Evolutionary conservation across 2,797 vertebrate species (phyloP), one percentile per base, ranked within the genome.

Genomic region (Ptychobarbus kaznakovi): DNA sequence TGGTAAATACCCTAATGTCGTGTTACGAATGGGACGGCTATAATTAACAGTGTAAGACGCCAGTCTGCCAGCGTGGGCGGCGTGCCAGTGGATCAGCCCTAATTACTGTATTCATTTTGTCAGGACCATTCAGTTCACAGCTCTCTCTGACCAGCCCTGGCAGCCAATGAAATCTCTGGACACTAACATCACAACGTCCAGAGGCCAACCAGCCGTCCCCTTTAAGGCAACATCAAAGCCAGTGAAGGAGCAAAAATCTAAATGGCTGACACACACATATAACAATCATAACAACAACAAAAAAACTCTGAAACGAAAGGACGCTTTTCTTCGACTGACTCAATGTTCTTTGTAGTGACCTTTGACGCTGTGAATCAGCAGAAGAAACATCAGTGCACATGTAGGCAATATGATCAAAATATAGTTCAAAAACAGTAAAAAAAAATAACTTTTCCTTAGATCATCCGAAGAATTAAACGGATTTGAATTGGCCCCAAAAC

Each of bases 21-120:
- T 87, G 88, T 89, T 90, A 89, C 46, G 56, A 87, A 91, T 91
- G 94, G 94, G 93, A 93, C 94, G 94, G 92, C 95, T 95, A 89
- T 95, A 96, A 96, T 96, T 96, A 96, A 94, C 95, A 94, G 90
- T 90, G 15, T 92, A 90, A 94, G 94, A 95, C 92, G 90, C 94
- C 93, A 94, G 93, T 93, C 93, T 92, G 95, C 92, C 92, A 91
- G 92, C 81, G 92, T 91, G 88, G 95, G 96, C 96, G 86, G 86
- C 51, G 91, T 88, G 94, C 96, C 96, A 96, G 90, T 94, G 94
- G 94, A 96, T 96, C 96, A 96, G 93, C 95, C 95, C 96, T 96
- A 96, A 96, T 97, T 95, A 95, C 95, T 95, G 89, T 89, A 94
- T 95, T 96, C 94, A 92, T 92, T 89, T 93, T 95, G 95, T 95